Base-by-base conservation (phyloP, 1,140 invertebrate genomes). In the Dendroctonus valens region DNA sequence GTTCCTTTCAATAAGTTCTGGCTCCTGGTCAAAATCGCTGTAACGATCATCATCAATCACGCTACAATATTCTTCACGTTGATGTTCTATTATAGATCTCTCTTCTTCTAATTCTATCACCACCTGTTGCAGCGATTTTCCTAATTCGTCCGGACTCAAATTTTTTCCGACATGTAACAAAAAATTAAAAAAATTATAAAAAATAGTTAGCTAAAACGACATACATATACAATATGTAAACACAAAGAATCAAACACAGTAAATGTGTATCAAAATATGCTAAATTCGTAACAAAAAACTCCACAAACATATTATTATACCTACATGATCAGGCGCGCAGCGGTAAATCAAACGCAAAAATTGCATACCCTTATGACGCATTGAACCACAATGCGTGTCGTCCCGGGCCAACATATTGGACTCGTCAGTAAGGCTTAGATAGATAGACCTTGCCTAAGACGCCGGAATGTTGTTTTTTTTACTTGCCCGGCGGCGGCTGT, bases 21-120 rank as follows among this genome's bases (percentile, higher is more conserved):
- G 9, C 49, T 68, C 54, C 52, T 42, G 44, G 41, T 55, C 51
- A 57, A 2, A 37, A 12, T 65, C 62, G 57, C 53, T 65, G 14
- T 60, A 42, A 44, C 5, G 5, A 2, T 40, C 11, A 59, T 44
- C 41, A 59, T 59, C 57, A 39, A 55, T 11, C 5, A 46, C 4
- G 9, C 2, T 5, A 7, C 46, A 12, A 11, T 59, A 40, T 55
- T 38, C 38, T 40, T 55, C 53, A 9, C 40, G 15, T 15, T 51
- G 11, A 15, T 51, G 1, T 8, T 8, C 11, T 51, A 51, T 11
- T 51, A 3, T 11, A 0, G 7, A 12, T 2, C 7, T 5, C 7
- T 8, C 7, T 8, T 51, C 7, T 8, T 51, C 14, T 15, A 51
- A 51, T 51, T 51, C 9, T n/a, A 0, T 51, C 7, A 12, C 8